phyloP scores from a whole-genome alignment of 2,888 invertebrate genomes.

The Microplitis deprimator region DNA sequence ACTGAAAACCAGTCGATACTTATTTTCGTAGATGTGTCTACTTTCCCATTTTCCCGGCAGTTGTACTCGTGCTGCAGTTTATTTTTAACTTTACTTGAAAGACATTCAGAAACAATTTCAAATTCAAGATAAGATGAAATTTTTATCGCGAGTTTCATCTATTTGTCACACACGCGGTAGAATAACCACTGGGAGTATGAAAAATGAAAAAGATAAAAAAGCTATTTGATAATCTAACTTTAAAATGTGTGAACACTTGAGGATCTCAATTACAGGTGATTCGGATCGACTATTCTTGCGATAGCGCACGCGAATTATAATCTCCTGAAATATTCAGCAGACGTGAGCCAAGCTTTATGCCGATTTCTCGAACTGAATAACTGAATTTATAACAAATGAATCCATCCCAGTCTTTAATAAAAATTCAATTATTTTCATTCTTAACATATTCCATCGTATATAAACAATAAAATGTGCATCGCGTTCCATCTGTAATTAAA shows the following conservation, averaged over 20 bases:
- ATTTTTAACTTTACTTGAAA: background rate
- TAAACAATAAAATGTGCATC: too few relatives aligned
- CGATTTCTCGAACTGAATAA: constrained; percentile 31
- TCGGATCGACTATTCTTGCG: background rate
- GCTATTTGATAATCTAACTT: background rate
- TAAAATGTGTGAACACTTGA: background rate
- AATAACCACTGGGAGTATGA: background rate
- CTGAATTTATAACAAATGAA: constrained; percentile 33
- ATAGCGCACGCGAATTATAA: constrained; percentile 12
- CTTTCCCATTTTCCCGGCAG: background rate
- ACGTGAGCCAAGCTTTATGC: constrained; percentile 31
- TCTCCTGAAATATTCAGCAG: constrained; percentile 36
- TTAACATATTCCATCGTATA: background rate
- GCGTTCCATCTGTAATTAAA: too few relatives aligned
- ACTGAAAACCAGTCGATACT: background rate
- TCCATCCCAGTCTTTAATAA: constrained; percentile 36
- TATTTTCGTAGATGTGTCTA: background rate
- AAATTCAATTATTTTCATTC: constrained; percentile 30
- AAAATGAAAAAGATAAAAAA: background rate
- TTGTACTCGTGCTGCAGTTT: background rate
- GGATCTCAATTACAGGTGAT: constrained; percentile 17
- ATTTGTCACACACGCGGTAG: background rate
- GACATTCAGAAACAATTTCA: background rate
- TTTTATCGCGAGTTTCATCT: background rate
- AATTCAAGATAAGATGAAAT: background rate